phyloP scores from a whole-genome alignment of 2,113 vertebrate species.

The Lucifuga dentata region DNA sequence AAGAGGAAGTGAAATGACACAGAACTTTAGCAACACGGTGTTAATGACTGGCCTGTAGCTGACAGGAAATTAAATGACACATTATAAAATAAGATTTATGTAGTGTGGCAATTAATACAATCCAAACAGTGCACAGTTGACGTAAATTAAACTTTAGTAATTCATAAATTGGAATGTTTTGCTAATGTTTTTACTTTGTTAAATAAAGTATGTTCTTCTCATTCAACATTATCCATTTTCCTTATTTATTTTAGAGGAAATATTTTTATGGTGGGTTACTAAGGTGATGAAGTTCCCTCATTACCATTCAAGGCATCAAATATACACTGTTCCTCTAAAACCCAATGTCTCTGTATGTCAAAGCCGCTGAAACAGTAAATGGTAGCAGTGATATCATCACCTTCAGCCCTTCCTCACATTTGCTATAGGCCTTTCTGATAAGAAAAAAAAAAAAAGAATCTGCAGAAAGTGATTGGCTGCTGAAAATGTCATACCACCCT shows the following conservation, averaged over 20 bases:
- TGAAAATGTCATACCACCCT: constrained; percentile 66
- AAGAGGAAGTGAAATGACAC: constrained; percentile 58
- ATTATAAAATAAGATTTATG: neutral
- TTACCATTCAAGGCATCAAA: neutral
- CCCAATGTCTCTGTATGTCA: neutral
- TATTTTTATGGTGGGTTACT: neutral
- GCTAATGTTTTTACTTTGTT: too few species aligned
- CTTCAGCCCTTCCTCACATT: constrained; percentile 1
- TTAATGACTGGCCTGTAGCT: neutral
- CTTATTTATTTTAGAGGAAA: neutral
- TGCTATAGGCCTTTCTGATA: constrained; percentile 33
- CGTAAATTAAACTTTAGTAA: too few species aligned
- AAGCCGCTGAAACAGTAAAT: constrained; percentile 30
- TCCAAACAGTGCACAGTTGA: neutral
- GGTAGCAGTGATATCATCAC: constrained; percentile 35
- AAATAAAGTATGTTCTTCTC: too few species aligned
- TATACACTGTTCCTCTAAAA: neutral
- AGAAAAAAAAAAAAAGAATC: neutral
- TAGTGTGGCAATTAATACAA: neutral
- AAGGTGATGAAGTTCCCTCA: constrained; percentile 23
- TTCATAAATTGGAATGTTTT: neutral
- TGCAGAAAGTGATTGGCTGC: constrained; percentile 48
- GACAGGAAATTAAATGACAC: neutral
- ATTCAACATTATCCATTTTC: too few species aligned
- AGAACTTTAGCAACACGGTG: neutral